These are phyloP conservation scores for Tamandua tetradactyla DNA, from an alignment of 2,797 vertebrate species.

Conservation along the genomic window DNA sequence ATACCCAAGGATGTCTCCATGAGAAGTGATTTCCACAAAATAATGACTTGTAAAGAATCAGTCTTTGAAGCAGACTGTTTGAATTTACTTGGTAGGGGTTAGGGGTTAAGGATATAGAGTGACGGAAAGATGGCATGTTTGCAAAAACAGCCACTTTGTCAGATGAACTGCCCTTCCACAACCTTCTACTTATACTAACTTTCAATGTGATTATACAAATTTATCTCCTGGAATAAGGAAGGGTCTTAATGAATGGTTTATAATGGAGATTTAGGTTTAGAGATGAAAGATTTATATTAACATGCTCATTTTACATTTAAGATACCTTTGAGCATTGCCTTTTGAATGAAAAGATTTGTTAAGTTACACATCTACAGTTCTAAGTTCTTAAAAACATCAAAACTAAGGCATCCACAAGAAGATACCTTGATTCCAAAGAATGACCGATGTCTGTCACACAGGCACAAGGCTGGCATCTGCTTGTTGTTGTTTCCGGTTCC, in stretches of 20 bases:
- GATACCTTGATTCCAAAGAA: too few species aligned
- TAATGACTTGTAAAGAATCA: background rate
- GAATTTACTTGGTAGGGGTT: background rate
- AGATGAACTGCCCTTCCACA: background rate
- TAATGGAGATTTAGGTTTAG: background rate
- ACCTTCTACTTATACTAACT: background rate
- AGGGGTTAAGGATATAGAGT: background rate
- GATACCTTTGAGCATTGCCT: background rate
- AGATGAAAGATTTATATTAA: background rate
- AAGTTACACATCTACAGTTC: too few species aligned
- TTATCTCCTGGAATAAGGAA: background rate
- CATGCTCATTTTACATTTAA: background rate
- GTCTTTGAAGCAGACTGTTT: background rate
- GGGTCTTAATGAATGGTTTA: background rate
- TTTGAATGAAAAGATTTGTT: constrained; percentile 32
- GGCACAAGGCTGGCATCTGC: too few species aligned
- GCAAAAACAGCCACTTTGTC: background rate
- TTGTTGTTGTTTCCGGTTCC: too few species aligned
- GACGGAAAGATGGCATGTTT: background rate
- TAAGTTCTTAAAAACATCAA: too few species aligned
- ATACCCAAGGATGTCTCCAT: background rate
- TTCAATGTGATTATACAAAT: background rate
- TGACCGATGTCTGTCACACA: too few species aligned
- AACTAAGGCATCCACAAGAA: too few species aligned
- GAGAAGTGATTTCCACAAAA: background rate